Conservation (phyloP, 2,797 vertebrate species). For the Lepidocolaptes lacrymiger region DNA sequence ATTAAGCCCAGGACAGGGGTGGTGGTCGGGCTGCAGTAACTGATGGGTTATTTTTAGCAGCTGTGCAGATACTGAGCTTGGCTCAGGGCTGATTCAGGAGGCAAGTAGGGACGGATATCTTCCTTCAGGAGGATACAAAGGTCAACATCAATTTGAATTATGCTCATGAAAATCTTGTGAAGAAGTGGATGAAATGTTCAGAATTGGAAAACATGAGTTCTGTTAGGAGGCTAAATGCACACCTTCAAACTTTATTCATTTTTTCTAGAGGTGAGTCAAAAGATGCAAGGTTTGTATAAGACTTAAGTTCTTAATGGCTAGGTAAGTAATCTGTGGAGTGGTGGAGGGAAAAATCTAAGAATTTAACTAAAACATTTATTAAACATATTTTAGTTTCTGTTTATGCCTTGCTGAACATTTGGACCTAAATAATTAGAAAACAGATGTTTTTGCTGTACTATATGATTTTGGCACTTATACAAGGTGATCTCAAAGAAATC, state of each 20-base stretch:
- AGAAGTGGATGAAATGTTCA: neutral
- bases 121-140: neutral
- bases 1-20: neutral
- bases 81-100: neutral
- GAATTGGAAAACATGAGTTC: neutral
- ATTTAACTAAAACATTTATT: neutral
- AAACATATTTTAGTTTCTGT: neutral
- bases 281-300: neutral
- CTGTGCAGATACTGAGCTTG: neutral
- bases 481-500: neutral
- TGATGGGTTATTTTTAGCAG: neutral
- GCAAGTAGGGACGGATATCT: fast-evolving
- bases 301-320: neutral
- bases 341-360: neutral
- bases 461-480: neutral
- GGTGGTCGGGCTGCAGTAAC: neutral
- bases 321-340: neutral
- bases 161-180: neutral
- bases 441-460: neutral
- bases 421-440: neutral
- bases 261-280: neutral
- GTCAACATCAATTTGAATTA: fast-evolving
- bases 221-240: neutral
- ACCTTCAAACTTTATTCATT: neutral
- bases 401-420: neutral